Evolutionary conservation across 1,140 invertebrate genomes (phyloP).

Genomic region (Bombus polaris): DNA sequence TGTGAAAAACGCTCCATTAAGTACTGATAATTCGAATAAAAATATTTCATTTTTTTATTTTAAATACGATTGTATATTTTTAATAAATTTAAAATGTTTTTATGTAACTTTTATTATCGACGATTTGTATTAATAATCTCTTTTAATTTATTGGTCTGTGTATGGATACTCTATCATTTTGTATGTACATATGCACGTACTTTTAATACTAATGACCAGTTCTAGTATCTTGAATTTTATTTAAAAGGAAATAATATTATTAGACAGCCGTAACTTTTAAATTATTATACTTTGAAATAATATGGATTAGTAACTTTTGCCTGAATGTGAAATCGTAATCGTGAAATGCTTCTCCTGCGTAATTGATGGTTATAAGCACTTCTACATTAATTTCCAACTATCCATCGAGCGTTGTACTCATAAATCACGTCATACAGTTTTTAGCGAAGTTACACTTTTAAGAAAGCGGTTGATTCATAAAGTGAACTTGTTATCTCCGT

Average conservation of each 20-base stretch:
- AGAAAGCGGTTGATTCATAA: slow-evolving; percentile 8
- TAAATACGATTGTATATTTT: too few species aligned
- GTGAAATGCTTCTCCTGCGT: neutral
- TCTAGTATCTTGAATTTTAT: neutral
- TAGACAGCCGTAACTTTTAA: neutral
- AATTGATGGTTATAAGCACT: neutral
- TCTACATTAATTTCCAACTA: neutral
- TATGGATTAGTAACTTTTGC: neutral
- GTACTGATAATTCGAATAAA: too few species aligned
- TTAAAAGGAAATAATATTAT: neutral
- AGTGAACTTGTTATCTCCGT: neutral
- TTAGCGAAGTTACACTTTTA: neutral
- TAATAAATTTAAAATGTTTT: neutral
- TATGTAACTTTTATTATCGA: neutral
- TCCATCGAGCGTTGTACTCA: neutral
- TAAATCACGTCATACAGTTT: slow-evolving; percentile 11
- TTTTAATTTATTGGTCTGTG: too few species aligned
- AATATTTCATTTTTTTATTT: too few species aligned
- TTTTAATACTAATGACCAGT: neutral
- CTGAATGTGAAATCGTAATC: neutral
- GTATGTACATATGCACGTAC: neutral
- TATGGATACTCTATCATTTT: neutral
- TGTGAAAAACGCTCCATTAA: too few species aligned
- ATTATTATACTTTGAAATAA: neutral
- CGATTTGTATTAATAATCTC: neutral